Percentiles rank a stretch among this genome's conserved stretches.
Evolutionary conservation across 2,797 vertebrate genomes (phyloP).

Genomic region (Glossophaga mutica): DNA sequence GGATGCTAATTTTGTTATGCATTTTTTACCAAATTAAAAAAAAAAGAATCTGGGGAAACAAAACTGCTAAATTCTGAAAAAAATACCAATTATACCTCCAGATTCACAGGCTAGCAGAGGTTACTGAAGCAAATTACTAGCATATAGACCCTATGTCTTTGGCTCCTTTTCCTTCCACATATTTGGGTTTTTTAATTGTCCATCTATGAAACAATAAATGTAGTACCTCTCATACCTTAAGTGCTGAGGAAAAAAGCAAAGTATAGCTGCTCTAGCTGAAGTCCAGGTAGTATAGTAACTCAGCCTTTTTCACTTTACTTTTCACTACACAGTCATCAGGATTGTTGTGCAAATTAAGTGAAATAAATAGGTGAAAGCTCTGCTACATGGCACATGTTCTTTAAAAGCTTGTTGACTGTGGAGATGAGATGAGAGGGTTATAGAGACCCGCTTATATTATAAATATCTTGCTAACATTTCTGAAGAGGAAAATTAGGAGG

Average conservation of each 20-base stretch:
- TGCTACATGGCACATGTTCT: constrained; percentile 44
- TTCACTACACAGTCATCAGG: not conserved
- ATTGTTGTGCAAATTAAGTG: constrained; percentile 38
- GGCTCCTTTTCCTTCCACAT: not conserved
- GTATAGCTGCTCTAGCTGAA: not conserved
- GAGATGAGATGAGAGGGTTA: constrained; percentile 27
- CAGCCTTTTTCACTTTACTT: constrained; percentile 25
- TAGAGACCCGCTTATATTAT: constrained; percentile 36
- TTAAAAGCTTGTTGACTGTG: constrained; percentile 49
- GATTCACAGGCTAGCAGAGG: not conserved
- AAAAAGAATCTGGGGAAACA: not conserved
- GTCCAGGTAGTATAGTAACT: not conserved
- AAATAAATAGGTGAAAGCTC: constrained; percentile 53
- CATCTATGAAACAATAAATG: not conserved
- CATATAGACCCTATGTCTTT: not conserved
- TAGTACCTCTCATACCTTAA: not conserved
- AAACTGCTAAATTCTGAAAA: constrained; percentile 37
- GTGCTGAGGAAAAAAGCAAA: not conserved
- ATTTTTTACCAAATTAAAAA: not conserved
- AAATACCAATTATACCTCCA: not conserved
- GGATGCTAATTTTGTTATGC: not conserved
- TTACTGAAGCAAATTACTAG: not conserved
- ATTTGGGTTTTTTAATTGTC: not conserved
- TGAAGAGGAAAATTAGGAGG: constrained; percentile 34
- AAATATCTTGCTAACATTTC: constrained; percentile 12